Conservation (phyloP, 1,140 invertebrate genomes). For the Drosophila athabasca region DNA sequence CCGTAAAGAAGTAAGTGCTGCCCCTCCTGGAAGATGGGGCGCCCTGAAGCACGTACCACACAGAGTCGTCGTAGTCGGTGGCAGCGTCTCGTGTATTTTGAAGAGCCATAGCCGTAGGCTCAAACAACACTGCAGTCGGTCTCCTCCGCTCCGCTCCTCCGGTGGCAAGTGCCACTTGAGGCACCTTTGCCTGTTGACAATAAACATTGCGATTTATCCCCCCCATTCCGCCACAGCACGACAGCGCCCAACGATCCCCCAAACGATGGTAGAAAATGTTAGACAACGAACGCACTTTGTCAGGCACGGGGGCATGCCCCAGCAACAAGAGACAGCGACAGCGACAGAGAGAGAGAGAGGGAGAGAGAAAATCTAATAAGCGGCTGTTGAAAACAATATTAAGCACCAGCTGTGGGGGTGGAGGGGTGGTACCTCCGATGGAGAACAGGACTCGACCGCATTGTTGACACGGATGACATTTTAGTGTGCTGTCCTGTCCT, state of each 20-base stretch:
- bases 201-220: constrained; percentile 72
- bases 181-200: constrained; percentile 76
- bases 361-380: constrained; percentile 63
- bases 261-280: constrained; percentile 28
- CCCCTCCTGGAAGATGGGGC: constrained; percentile 35
- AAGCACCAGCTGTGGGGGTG: constrained; percentile 39
- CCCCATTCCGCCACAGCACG: constrained; percentile 14
- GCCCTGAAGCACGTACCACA: constrained; percentile 31
- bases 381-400: constrained; percentile 68
- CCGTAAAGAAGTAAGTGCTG: no score
- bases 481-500: constrained; percentile 42
- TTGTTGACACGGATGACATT: constrained; percentile 73
- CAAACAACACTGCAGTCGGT: constrained; percentile 24
- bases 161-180: constrained; percentile 66
- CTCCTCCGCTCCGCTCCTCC: neutral
- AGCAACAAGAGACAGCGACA: no score
- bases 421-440: neutral
- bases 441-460: constrained; percentile 31
- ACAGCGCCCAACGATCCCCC: neutral
- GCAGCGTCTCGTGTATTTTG: constrained; percentile 13
- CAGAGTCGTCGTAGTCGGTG: no score
- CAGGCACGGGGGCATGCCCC: constrained; percentile 6
- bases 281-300: constrained; percentile 57
- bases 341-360: no score
- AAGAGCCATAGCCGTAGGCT: constrained; percentile 41